Conservation (phyloP, 2,113 vertebrate species). For the Heptranchias perlo region DNA sequence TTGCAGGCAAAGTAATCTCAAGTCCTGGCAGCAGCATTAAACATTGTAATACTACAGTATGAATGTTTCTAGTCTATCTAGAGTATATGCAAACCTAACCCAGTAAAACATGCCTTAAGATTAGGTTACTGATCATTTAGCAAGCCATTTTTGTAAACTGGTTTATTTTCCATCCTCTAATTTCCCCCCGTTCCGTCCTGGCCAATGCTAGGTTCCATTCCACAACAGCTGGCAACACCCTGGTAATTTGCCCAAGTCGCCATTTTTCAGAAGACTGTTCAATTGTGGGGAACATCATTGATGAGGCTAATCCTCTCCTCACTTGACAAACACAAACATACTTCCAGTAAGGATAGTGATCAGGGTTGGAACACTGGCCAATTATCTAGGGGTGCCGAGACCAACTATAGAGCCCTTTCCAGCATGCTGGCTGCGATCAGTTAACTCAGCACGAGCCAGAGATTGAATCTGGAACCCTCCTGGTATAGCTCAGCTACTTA, state of each 20-base stretch:
- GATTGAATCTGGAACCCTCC: not conserved
- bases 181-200: not conserved
- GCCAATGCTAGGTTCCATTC: not conserved
- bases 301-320: not conserved
- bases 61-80: not conserved
- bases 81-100: not conserved
- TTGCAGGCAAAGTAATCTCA: not conserved
- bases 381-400: not conserved
- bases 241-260: not conserved
- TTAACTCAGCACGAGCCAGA: not conserved
- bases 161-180: not conserved
- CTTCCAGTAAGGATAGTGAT: not conserved
- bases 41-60: not conserved
- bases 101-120: not conserved
- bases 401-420: not conserved
- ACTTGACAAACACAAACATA: not conserved
- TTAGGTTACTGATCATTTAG: not conserved
- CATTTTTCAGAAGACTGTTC: not conserved
- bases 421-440: not conserved
- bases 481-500: not conserved
- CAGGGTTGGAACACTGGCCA: not conserved
- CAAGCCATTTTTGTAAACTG: not conserved
- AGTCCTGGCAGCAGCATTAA: not conserved
- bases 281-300: not conserved
- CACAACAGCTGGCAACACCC: not conserved